Conservation (phyloP, 1,140 invertebrate species). For the Drosophila eugracilis region DNA sequence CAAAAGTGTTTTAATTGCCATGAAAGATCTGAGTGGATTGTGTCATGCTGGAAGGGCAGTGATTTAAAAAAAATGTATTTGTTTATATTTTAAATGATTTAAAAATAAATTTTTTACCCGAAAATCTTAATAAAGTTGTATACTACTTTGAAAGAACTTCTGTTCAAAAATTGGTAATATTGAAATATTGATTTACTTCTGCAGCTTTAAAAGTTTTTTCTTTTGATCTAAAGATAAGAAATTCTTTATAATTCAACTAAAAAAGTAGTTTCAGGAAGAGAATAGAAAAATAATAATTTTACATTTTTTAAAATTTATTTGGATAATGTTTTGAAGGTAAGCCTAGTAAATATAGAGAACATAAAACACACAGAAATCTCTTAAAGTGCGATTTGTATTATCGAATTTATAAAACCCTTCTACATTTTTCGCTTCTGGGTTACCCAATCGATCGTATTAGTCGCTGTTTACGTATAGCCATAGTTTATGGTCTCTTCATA, state of each 20-base stretch:
- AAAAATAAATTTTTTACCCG: too few species aligned
- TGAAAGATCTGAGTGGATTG: neutral
- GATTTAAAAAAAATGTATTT: slow-evolving; percentile 4
- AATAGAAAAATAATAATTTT: too few species aligned
- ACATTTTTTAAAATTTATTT: too few species aligned
- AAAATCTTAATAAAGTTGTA: too few species aligned
- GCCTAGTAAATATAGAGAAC: neutral
- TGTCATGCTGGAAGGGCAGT: neutral
- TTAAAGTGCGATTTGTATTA: neutral
- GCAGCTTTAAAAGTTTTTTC: too few species aligned
- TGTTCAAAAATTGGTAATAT: too few species aligned
- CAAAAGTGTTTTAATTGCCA: slow-evolving; percentile 9
- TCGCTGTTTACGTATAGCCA: slow-evolving; percentile 54
- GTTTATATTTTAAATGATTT: neutral
- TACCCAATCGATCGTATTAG: slow-evolving; percentile 25
- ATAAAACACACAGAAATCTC: neutral
- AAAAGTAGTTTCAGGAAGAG: too few species aligned
- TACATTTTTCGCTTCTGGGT: slow-evolving; percentile 34
- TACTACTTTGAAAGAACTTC: too few species aligned
- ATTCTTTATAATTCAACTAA: too few species aligned
- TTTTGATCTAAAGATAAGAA: too few species aligned
- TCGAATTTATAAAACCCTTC: slow-evolving; percentile 21
- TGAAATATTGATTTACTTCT: too few species aligned
- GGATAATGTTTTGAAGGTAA: too few species aligned
- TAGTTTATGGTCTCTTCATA: slow-evolving; percentile 73